A percentile compares a stretch with the other conserved stretches of the same genome.
Evolutionary conservation across 2,113 vertebrate species (phyloP).

Genomic region (Malurus alboscapulatus): DNA sequence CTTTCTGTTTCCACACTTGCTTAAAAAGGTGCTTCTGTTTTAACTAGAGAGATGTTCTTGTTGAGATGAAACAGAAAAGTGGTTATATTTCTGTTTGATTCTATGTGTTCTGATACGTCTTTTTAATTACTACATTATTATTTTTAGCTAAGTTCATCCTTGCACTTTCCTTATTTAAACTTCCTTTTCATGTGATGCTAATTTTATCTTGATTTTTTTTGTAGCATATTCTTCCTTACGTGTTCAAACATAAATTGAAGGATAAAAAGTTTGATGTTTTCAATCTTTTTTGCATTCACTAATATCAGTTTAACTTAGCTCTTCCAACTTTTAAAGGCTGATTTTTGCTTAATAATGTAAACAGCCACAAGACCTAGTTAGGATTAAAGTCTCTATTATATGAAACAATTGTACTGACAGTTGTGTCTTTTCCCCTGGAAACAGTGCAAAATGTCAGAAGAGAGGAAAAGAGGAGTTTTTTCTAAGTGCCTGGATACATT

Average conservation of each 20-base stretch:
- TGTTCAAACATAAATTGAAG: background rate
- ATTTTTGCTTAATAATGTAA: background rate
- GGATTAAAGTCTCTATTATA: background rate
- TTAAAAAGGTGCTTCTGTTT: background rate
- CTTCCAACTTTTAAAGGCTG: background rate
- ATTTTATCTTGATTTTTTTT: background rate
- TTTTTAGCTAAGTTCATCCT: slow-evolving; percentile 24
- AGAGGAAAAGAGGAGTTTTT: background rate
- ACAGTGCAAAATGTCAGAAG: background rate
- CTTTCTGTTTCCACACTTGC: background rate
- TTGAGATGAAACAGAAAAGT: background rate
- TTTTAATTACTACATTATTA: background rate
- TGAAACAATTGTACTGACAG: background rate
- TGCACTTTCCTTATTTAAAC: slow-evolving; percentile 9
- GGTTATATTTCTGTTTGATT: background rate
- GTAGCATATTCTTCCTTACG: background rate
- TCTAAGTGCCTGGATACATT: background rate
- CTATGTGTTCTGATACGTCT: background rate
- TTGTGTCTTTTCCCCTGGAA: background rate
- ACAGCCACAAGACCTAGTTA: background rate
- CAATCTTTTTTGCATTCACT: background rate
- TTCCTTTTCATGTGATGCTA: background rate
- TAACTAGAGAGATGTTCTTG: background rate
- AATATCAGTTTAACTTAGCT: background rate
- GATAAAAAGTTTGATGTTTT: background rate